phyloP scores from a whole-genome alignment of 1,140 invertebrate species.

The Sinonovacula constricta region DNA sequence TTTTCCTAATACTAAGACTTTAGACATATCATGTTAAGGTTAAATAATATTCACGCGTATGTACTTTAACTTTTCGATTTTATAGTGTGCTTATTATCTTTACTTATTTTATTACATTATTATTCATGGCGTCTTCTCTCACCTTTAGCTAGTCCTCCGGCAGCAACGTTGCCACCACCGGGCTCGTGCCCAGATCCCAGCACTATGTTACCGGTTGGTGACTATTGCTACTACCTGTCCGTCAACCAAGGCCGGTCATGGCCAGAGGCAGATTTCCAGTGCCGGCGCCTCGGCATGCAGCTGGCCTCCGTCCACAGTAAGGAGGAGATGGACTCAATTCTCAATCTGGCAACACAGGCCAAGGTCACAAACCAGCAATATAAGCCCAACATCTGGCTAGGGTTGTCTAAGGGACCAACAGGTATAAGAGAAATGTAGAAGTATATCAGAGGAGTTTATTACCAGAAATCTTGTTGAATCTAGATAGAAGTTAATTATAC shows the following conservation, averaged over 20 bases:
- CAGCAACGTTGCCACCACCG: neutral
- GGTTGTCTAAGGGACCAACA: constrained; percentile 29
- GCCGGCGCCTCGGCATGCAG: constrained; percentile 42
- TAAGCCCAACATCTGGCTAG: constrained; percentile 50
- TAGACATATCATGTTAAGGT: too few species aligned
- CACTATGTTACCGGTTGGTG: too few species aligned
- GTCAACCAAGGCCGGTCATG: constrained; percentile 18
- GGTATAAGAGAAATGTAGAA: constrained; percentile 25
- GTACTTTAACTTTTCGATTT: too few species aligned
- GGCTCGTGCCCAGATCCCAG: neutral
- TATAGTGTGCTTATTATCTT: too few species aligned
- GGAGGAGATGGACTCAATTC: constrained; percentile 56
- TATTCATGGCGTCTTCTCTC: too few species aligned
- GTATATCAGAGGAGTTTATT: neutral
- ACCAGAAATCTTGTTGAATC: neutral
- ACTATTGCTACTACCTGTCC: constrained; percentile 24
- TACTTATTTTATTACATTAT: too few species aligned
- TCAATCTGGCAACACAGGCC: constrained; percentile 24
- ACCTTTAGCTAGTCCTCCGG: too few species aligned
- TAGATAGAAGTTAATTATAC: neutral
- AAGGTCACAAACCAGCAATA: constrained; percentile 11
- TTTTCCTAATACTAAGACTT: too few species aligned
- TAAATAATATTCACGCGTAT: too few species aligned
- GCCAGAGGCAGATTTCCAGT: constrained; percentile 57
- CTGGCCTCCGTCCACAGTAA: constrained; percentile 61